phyloP scores from a whole-genome alignment of 2,113 vertebrate species.

The Cephalophus harveyi region DNA sequence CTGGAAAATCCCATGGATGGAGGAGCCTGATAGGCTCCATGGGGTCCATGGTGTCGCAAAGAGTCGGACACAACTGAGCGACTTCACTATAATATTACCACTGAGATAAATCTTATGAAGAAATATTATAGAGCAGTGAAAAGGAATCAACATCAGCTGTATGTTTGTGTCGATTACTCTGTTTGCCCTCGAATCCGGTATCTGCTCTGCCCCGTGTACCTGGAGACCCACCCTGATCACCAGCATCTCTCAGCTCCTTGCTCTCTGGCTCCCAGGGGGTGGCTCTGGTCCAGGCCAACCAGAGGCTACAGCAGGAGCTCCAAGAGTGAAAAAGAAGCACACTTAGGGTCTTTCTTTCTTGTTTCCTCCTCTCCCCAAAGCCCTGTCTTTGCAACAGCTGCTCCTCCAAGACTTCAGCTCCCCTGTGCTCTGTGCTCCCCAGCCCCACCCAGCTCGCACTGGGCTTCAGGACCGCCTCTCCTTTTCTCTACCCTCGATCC shows the following conservation, averaged over 20 bases:
- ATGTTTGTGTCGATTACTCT: neutral
- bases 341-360: neutral
- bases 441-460: neutral
- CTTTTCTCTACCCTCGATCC: neutral
- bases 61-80: no score
- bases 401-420: neutral
- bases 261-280: neutral
- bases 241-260: neutral
- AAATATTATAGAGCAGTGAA: neutral
- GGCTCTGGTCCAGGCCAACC: neutral
- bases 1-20: no score
- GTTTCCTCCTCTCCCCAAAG: neutral
- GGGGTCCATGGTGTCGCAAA: no score
- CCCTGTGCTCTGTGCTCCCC: fast-evolving
- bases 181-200: neutral
- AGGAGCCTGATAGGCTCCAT: no score
- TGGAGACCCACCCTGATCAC: neutral
- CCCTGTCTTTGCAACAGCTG: neutral
- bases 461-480: no score
- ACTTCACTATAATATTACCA: no score
- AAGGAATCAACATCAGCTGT: neutral
- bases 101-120: neutral
- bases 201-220: neutral
- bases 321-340: neutral
- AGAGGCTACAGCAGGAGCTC: neutral